Percentiles rank a stretch among this genome's conserved stretches.
phyloP scores from a whole-genome alignment of 2,113 vertebrate species.

The Eudyptes chrysolophus region DNA sequence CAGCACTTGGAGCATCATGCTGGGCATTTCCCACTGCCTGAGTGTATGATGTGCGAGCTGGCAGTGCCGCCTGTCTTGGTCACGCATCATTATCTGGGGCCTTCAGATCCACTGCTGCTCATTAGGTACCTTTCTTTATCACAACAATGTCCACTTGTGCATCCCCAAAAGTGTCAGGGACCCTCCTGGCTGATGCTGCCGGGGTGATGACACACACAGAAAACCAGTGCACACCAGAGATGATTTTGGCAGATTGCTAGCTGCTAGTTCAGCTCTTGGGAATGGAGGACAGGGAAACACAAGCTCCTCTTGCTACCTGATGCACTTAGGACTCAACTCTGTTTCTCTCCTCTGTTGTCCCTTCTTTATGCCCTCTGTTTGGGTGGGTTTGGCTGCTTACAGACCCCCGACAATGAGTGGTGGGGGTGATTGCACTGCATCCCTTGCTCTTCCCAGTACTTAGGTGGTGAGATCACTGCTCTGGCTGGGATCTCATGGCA shows the following conservation, averaged over 20 bases:
- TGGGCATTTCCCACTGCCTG: background rate
- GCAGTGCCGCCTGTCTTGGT: background rate
- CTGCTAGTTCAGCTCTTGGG: background rate
- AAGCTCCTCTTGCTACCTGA: background rate
- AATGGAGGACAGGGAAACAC: background rate
- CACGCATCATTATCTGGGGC: background rate
- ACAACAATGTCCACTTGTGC: background rate
- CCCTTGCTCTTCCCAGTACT: background rate
- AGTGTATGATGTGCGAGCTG: background rate
- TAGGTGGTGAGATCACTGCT: background rate
- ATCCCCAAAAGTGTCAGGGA: background rate
- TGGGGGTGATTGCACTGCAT: background rate
- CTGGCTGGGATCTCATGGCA: background rate
- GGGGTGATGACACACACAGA: fast-evolving
- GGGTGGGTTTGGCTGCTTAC: background rate
- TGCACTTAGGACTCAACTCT: background rate
- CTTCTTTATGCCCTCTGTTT: background rate
- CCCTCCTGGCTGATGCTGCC: background rate
- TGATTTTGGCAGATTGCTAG: background rate
- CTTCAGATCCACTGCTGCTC: background rate
- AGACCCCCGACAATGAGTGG: fast-evolving
- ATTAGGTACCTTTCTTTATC: background rate
- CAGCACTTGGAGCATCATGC: background rate
- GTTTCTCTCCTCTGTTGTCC: background rate
- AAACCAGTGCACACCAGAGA: background rate